Evolutionary conservation across 2,888 invertebrate species (phyloP), one percentile per base, ranked within the genome.

Genomic region (Tiliacea aurago): DNA sequence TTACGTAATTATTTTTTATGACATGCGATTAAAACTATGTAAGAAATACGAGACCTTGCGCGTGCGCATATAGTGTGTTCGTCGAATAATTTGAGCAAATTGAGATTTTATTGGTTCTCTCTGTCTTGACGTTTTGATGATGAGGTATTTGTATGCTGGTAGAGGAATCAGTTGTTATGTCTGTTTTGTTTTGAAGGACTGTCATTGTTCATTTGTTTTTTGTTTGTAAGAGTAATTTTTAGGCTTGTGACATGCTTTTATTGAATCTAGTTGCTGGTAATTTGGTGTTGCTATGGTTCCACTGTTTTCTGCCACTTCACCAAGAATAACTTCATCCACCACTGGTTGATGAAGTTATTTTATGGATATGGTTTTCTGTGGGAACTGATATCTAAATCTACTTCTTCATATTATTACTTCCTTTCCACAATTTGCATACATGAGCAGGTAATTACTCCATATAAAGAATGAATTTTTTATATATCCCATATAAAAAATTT

Each of bases 1-100:
- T 93, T 92, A 92, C 94, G 93, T 93, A 92, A 93, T 86, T 81
- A 83, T 86, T 92, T 92, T 92, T 92, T 92, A 89, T 88, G 78
- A 84, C 78, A 67, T 81, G 74, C 76, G 84, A 89, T 89, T 89
- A 89, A 87, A 87, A 82, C 80, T 78, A 76, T 83, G 84, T 83
- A 86, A 84, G 88, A 84, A 81, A 83, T 84, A 81, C 49, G 80
- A 86, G 83, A 81, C 82, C 83, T 85, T 84, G 86, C 83, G 72
- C 67, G 76, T 75, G 83, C 80, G 76, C 73, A 56, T 62, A 47
- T 72, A 67, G 81, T 80, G 79, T 64, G 20, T 70, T 68, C 64
- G 43, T 47, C 67, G 41, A 83, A 85, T 86, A 66, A 81, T 86
- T 86, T 87, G 66, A 76, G 83, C 80, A 86, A 86, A 87, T 86